Base-by-base conservation (phyloP, 2,888 invertebrate genomes). In the Nymphalis polychloros region DNA sequence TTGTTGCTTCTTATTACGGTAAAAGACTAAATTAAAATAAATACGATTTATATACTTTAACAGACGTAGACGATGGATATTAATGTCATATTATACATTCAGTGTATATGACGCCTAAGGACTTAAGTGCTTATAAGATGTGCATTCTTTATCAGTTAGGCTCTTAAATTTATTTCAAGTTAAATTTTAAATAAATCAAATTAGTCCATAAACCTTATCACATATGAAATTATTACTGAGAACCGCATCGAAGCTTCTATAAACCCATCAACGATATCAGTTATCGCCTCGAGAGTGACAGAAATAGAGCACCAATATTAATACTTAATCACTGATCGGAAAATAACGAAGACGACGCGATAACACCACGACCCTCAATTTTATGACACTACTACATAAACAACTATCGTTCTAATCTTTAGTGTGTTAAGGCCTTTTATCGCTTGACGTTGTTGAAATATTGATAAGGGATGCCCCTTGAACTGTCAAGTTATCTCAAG, bases 241-340 rank as follows among this genome's bases (percentile, higher is more conserved):
- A 8, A 50, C 41, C 27, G 31, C 10, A 63, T 63, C 67, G 41
- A 27, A 67, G 23, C 53, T 66, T 60, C 66, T 59, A 69, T 50
- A 62, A 62, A 50, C 49, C 17, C 63, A 52, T 66, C 55, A n/a
- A 23, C 50, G 47, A 23, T 64, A 67, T 64, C 70, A n/a, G 59
- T 49, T 13, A 41, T 59, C 60, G 27, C 19, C 16, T 41, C 48
- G 13, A 27, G 67, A 68, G 65, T 60, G 71, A 66, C 69, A 67
- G 59, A 72, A 73, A 71, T 72, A 71, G 69, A 69, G 65, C 70
- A 55, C 59, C 69, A 61, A 67, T 71, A 69, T 71, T 68, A 73
- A 81, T 81, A 81, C 78, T 73, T 82, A 85, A 86, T 85, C 85
- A 83, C 78, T 79, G 85, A 88, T 86, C 83, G 87, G 86, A 88